Evolutionary conservation across 1,140 invertebrate genomes (phyloP).

Genomic region (Euschistus heros): DNA sequence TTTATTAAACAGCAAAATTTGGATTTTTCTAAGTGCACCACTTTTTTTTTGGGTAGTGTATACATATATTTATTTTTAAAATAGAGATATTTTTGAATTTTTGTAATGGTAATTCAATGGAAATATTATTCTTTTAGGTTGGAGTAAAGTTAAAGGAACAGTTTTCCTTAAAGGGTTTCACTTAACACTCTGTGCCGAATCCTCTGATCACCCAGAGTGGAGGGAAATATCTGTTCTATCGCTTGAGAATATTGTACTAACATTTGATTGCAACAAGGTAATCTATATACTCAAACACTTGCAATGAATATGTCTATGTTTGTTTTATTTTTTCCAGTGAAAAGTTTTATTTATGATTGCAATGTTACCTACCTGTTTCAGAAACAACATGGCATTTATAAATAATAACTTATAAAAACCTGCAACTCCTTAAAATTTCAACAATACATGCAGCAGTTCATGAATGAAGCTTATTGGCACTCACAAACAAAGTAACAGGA

Average conservation of each 20-base stretch:
- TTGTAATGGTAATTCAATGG: not conserved
- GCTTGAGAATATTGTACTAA: not conserved
- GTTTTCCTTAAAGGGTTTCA: not conserved
- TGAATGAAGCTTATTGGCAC: no score
- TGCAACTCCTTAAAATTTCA: no score
- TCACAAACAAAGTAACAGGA: no score
- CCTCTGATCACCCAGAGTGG: not conserved
- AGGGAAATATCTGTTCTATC: not conserved
- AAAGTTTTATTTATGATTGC: not conserved
- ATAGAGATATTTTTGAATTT: not conserved
- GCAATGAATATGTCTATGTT: not conserved
- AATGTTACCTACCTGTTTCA: no score
- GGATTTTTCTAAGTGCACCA: no score
- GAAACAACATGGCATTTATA: no score
- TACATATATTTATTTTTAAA: no score
- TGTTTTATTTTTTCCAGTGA: not conserved
- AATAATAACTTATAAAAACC: no score
- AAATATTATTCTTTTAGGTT: not conserved
- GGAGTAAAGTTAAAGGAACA: constrained; percentile 6
- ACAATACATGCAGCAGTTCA: no score
- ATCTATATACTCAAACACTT: not conserved
- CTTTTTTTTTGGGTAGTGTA: no score
- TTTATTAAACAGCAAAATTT: no score
- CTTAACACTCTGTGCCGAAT: constrained; percentile 3
- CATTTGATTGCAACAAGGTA: not conserved